Evolutionary conservation across 1,140 invertebrate genomes (phyloP), one percentile per base, ranked within the genome.

Genomic region (Aphaenogaster rudis): DNA sequence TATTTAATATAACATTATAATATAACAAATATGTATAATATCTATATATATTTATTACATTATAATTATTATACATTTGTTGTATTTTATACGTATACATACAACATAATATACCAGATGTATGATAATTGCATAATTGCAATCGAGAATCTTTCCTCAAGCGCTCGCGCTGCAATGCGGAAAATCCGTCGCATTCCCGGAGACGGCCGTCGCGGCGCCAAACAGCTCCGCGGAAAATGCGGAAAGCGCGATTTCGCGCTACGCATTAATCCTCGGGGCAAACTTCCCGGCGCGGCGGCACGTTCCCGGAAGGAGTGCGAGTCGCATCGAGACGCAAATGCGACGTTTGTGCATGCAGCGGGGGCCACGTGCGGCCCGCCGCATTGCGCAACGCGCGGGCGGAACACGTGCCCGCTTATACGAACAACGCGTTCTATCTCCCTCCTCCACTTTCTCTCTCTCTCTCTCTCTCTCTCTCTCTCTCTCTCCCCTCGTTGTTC

Each of bases 291-390:
- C n/a, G 3, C 33, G 15, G 3, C 17, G 11, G 57, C 50, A 39
- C 9, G 28, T 77, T 61, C 69, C 67, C 48, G 17, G 67, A 66
- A 74, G 54, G 45, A 66, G 57, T 15, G 45, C 33, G 17, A 61
- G n/a, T 48, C 48, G 48, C 59, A 36, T 88, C 48, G 36, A 66
- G 17, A 15, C 48, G 69, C 11, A 45, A 78, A 74, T 45, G 54
- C 76, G 71, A 87, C 28, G 42, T 50, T 8, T 9, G 7, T 71
- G 61, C 85, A 86, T 42, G 11, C 59, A 57, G 59, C 59, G 2
- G 52, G 52, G 64, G 87, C 88, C 92, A 93, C 92, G 93, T 93
- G 92, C 91, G 69, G 39, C 8, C 48, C 21, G 67, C 8, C 21
- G 50, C 36, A 77, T 93, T 92, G 89, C 90, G 85, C 86, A 86